phyloP scores from a whole-genome alignment of 2,888 invertebrate species.

The Pedicia rivosa region DNA sequence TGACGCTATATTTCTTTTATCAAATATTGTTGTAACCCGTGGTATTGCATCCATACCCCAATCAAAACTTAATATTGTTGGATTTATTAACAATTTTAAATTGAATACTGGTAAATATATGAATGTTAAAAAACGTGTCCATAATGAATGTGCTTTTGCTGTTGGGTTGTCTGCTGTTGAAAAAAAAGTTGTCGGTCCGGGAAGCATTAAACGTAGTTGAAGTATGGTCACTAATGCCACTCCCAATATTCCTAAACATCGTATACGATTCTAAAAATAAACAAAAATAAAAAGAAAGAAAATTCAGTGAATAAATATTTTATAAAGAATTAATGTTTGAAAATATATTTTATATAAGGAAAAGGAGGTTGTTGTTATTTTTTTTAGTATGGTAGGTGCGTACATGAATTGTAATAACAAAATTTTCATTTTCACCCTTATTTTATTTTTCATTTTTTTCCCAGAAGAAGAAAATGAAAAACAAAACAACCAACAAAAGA shows the following conservation, averaged over 20 bases:
- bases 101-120: constrained; percentile 84
- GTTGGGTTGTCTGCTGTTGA: constrained; percentile 93
- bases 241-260: constrained; percentile 51
- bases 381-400: no score
- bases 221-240: constrained; percentile 52
- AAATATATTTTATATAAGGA: no score
- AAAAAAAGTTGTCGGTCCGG: constrained; percentile 56
- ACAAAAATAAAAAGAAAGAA: constrained; percentile 8
- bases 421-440: no score
- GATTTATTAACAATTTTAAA: constrained; percentile 72
- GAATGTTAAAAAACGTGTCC: constrained; percentile 79
- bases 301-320: background rate
- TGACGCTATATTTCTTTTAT: constrained; percentile 63
- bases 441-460: no score
- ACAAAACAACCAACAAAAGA: no score
- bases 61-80: constrained; percentile 83
- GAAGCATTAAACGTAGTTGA: constrained; percentile 61
- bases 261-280: constrained; percentile 49
- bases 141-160: constrained; percentile 63
- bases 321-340: background rate
- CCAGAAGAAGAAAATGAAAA: no score
- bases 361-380: no score
- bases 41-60: constrained; percentile 99
- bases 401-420: no score
- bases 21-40: constrained; percentile 58